Conservation (phyloP, 2,888 invertebrate species). For the Machimus atricapillus region DNA sequence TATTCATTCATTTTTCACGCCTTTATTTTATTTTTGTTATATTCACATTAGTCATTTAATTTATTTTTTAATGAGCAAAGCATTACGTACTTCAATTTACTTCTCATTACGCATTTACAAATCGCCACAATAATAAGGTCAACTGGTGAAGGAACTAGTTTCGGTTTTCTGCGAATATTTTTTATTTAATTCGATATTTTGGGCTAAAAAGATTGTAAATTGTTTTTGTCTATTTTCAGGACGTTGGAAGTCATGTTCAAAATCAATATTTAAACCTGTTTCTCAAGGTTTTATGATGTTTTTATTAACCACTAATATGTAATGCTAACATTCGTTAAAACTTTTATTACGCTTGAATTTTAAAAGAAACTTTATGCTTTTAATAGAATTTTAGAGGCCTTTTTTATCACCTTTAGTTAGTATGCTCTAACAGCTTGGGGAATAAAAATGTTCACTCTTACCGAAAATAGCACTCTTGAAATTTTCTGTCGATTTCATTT, state of each 20-base stretch:
- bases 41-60: neutral
- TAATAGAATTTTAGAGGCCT: neutral
- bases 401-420: neutral
- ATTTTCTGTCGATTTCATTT: neutral
- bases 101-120: neutral
- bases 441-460: neutral
- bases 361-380: neutral
- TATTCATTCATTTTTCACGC: too few relatives aligned
- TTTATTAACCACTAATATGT: neutral
- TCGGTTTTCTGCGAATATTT: neutral
- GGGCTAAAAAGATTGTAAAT: neutral
- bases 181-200: neutral
- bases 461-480: neutral
- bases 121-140: neutral
- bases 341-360: neutral
- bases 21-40: neutral
- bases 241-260: neutral
- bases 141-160: neutral
- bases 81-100: neutral
- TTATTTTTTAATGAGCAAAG: neutral
- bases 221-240: neutral
- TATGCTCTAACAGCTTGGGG: neutral
- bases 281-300: neutral
- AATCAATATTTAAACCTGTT: neutral
- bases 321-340: neutral